phyloP scores from a whole-genome alignment of 2,888 invertebrate species.

The Tiliacea aurago region DNA sequence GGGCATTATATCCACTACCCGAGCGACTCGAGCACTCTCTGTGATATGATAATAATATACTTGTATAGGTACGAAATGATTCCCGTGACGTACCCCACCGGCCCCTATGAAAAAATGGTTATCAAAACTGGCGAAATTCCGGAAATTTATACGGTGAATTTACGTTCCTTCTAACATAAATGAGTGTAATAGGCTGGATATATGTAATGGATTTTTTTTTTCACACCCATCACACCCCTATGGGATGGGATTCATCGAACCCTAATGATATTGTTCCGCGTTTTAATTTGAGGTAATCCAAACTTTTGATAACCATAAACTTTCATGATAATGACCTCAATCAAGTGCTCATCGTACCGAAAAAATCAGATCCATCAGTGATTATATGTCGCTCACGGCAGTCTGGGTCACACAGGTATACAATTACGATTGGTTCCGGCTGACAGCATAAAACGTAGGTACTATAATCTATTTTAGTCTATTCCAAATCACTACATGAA shows the following conservation, averaged over 20 bases:
- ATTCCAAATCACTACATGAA: slow-evolving; percentile 60
- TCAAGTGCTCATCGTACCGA: slow-evolving; percentile 51
- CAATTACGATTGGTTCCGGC: slow-evolving; percentile 55
- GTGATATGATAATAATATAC: slow-evolving; percentile 36
- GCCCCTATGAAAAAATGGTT: background rate
- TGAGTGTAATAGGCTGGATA: background rate
- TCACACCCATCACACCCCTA: too few relatives aligned
- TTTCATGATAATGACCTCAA: slow-evolving; percentile 33
- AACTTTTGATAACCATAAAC: slow-evolving; percentile 25
- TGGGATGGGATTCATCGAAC: too few relatives aligned
- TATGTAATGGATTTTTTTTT: slow-evolving; percentile 2
- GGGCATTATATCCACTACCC: slow-evolving; percentile 46
- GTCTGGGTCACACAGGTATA: slow-evolving; percentile 45
- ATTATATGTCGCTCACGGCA: slow-evolving; percentile 52
- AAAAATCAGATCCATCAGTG: slow-evolving; percentile 24
- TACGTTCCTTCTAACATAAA: slow-evolving; percentile 14
- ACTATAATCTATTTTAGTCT: slow-evolving; percentile 52
- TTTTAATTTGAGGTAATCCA: background rate
- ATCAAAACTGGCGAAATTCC: background rate
- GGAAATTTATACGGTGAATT: background rate
- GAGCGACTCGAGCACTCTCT: slow-evolving; percentile 33
- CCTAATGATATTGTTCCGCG: slow-evolving; percentile 8
- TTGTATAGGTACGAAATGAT: slow-evolving; percentile 44
- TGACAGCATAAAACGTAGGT: slow-evolving; percentile 46
- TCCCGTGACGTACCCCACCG: background rate